A percentile compares a stretch with the other conserved stretches of the same genome.
Evolutionary conservation across 30 jellyfish, hydroid and myxozoan genomes (phyloP).

Genomic region (Sanderia malayensis): DNA sequence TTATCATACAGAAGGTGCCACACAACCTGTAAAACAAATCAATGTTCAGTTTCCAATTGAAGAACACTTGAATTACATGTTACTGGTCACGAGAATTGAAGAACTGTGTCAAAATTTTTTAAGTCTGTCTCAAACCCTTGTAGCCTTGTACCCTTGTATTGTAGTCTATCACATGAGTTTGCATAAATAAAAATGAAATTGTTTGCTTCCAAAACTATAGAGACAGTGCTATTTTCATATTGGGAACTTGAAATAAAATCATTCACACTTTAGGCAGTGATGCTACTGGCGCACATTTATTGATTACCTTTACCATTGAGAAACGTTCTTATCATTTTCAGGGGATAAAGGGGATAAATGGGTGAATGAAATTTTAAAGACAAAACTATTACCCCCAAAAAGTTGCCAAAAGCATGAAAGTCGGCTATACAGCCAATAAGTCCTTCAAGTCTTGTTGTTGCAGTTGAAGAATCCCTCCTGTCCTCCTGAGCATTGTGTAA

Average conservation of each 20-base stretch:
- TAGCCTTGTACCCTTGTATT: no score
- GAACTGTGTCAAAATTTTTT: conserved; percentile 9
- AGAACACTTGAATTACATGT: conserved; percentile 7
- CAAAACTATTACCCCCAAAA: conserved; percentile 17
- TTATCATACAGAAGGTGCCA: conserved; percentile 33
- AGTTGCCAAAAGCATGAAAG: conserved; percentile 24
- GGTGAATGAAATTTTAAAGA: conserved; percentile 12
- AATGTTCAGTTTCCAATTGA: conserved; percentile 11
- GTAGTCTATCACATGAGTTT: conserved; percentile 15
- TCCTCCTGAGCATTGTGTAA: conserved; percentile 32
- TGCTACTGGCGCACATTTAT: conserved; percentile 4
- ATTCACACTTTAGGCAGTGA: conserved; percentile 1
- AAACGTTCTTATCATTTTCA: conserved; percentile 8
- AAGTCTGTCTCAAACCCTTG: conserved; percentile 14
- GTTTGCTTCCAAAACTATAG: conserved; percentile 11
- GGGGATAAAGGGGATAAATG: conserved; percentile 8
- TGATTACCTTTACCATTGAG: conserved; percentile 7
- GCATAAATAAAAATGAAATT: conserved; percentile 10
- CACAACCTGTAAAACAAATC: conserved; percentile 35
- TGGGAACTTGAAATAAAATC: conserved; percentile 18
- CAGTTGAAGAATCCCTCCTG: conserved; percentile 19
- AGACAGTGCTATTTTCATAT: conserved; percentile 17
- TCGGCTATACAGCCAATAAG: conserved; percentile 15
- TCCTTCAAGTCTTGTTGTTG: conserved; percentile 14
- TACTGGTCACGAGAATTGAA: neutral